Percentiles rank a stretch among this genome's conserved stretches.
These are phyloP conservation scores for Forbesichthys papilliferus DNA, from an alignment of 2,113 vertebrate genomes.

Conservation along the genomic window DNA sequence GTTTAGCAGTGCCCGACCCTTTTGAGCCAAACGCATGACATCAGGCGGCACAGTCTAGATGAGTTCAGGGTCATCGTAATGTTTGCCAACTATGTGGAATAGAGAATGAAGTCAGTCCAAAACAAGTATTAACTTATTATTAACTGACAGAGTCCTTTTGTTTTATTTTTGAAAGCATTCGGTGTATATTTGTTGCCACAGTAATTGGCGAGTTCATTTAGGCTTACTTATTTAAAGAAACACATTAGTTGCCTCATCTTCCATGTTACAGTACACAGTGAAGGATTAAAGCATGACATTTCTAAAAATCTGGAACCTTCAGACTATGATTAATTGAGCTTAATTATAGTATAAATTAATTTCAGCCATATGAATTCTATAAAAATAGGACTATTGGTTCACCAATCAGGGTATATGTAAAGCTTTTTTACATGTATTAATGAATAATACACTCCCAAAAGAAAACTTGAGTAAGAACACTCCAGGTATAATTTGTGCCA, in stretches of 20 bases:
- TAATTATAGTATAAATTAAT: neutral
- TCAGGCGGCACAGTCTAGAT: neutral
- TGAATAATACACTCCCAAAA: neutral
- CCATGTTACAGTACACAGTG: neutral
- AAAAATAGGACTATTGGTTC: neutral
- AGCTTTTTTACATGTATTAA: constrained; percentile 38
- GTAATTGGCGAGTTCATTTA: neutral
- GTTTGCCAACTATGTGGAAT: too few relatives aligned
- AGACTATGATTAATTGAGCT: neutral
- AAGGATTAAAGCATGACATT: neutral
- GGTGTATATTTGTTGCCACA: neutral
- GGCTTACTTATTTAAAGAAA: neutral
- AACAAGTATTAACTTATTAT: too few relatives aligned
- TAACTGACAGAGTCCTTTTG: neutral
- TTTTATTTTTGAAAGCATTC: neutral
- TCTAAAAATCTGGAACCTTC: neutral
- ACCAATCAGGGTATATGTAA: constrained; percentile 54
- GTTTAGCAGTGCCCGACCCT: constrained; percentile 6
- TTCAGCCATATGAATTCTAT: neutral
- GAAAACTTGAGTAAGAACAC: neutral
- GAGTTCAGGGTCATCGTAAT: too few relatives aligned
- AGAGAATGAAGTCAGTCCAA: too few relatives aligned
- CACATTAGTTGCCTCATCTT: neutral
- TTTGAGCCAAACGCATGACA: constrained; percentile 34
- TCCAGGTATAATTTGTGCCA: constrained; percentile 5